Percentiles rank a stretch among this genome's conserved stretches.
Conservation (phyloP, 1,140 invertebrate species). For the Armadillidium nasatum region DNA sequence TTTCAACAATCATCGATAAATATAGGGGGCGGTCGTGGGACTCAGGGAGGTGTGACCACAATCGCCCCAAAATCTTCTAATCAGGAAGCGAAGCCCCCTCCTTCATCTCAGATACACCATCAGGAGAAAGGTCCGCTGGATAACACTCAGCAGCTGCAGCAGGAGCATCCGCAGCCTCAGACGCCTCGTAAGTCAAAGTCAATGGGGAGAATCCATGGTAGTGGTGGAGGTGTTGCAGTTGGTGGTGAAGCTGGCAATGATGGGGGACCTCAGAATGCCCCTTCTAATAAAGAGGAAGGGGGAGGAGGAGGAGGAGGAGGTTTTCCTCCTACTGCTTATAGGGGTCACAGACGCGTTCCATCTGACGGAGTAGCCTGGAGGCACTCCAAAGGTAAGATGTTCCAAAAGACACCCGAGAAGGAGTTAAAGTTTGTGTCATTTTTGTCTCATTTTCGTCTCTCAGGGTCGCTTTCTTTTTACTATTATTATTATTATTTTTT, state of each 20-base stretch:
- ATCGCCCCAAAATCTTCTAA: slow-evolving; percentile 6
- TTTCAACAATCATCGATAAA: neutral
- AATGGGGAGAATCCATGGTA: slow-evolving; percentile 44
- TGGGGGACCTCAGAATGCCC: slow-evolving; percentile 25
- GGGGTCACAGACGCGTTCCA: slow-evolving; percentile 42
- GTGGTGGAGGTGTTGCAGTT: slow-evolving; percentile 34
- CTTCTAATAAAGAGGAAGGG: slow-evolving; percentile 18
- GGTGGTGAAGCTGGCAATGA: slow-evolving; percentile 23
- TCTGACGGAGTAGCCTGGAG: slow-evolving; percentile 44
- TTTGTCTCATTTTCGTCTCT: too few species aligned
- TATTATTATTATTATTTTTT: too few species aligned
- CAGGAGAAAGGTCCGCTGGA: slow-evolving; percentile 29
- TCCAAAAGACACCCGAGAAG: too few species aligned
- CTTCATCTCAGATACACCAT: neutral
- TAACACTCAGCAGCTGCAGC: slow-evolving; percentile 20
- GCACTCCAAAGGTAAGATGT: slow-evolving; percentile 41
- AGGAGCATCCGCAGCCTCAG: slow-evolving; percentile 34
- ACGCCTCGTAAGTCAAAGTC: slow-evolving; percentile 46
- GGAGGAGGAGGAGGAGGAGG: slow-evolving; percentile 8
- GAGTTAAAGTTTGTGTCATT: too few species aligned
- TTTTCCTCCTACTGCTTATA: slow-evolving; percentile 27
- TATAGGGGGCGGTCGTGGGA: neutral
- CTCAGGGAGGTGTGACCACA: neutral
- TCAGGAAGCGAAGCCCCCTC: neutral
- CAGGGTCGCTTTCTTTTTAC: too few species aligned